phyloP scores from a whole-genome alignment of 2,888 invertebrate species.

The Aspidapion aeneum region DNA sequence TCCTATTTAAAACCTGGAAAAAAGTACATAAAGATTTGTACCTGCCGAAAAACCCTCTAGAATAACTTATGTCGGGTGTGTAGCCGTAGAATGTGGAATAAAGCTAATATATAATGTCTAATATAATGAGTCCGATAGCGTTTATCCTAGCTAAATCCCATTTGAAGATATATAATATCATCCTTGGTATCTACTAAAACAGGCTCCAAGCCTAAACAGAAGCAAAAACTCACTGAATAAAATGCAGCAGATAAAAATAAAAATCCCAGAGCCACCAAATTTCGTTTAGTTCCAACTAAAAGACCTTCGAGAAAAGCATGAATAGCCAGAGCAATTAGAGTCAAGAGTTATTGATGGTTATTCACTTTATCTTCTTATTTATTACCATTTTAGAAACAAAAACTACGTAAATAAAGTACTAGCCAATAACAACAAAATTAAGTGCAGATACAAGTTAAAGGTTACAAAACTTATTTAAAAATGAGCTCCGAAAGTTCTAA shows the following conservation, averaged over 20 bases:
- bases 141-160: not conserved
- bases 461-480: too few relatives aligned
- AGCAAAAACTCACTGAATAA: not conserved
- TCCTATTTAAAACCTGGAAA: conserved; percentile 1
- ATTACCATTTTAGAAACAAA: too few relatives aligned
- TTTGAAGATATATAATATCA: not conserved
- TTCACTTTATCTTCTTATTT: not conserved
- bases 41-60: conserved; percentile 1
- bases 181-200: not conserved
- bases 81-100: not conserved
- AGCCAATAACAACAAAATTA: too few relatives aligned
- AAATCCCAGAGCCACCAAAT: not conserved
- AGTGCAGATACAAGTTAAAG: too few relatives aligned
- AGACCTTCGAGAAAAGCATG: not conserved
- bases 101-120: not conserved
- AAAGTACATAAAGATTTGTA: not conserved
- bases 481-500: not conserved
- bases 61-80: not conserved
- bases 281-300: not conserved
- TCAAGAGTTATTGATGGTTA: not conserved
- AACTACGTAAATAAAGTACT: too few relatives aligned
- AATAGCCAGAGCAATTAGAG: not conserved
- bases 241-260: not conserved
- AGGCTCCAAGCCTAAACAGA: not conserved
- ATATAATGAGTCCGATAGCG: not conserved